These are phyloP conservation scores for Brachionus paranguensis DNA, from an alignment of 1,140 invertebrate genomes.

Conservation along the genomic window DNA sequence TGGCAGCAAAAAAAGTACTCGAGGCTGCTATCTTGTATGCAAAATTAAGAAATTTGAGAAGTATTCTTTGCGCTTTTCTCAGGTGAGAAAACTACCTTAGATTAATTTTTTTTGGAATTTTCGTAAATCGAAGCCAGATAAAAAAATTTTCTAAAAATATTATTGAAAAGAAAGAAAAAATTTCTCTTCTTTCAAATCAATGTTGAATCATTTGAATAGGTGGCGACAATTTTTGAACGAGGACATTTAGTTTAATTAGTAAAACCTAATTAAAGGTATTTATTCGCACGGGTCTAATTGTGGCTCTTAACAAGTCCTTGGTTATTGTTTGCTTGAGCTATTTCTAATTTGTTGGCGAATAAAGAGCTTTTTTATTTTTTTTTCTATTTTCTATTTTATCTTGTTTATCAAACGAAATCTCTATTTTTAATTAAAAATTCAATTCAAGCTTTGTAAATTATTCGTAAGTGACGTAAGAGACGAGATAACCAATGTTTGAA, in stretches of 20 bases:
- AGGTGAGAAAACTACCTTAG: background rate
- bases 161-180: background rate
- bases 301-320: background rate
- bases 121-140: background rate
- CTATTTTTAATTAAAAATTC: slow-evolving; percentile 3
- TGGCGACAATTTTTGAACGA: background rate
- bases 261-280: background rate
- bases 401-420: background rate
- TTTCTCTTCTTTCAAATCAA: background rate
- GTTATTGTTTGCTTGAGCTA: background rate
- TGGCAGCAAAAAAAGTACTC: background rate
- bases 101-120: background rate
- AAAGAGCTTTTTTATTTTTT: background rate
- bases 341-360: background rate
- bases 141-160: background rate
- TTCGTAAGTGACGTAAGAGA: background rate
- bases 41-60: background rate
- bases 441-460: slow-evolving; percentile 5
- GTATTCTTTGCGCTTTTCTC: background rate
- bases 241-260: background rate
- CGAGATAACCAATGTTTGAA: background rate
- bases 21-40: background rate
- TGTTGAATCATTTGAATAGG: background rate
- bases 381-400: background rate
- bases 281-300: background rate